A percentile compares a stretch with the other conserved stretches of the same genome.
phyloP scores from a whole-genome alignment of 2,888 invertebrate genomes.

The Siphlonurus alternatus region DNA sequence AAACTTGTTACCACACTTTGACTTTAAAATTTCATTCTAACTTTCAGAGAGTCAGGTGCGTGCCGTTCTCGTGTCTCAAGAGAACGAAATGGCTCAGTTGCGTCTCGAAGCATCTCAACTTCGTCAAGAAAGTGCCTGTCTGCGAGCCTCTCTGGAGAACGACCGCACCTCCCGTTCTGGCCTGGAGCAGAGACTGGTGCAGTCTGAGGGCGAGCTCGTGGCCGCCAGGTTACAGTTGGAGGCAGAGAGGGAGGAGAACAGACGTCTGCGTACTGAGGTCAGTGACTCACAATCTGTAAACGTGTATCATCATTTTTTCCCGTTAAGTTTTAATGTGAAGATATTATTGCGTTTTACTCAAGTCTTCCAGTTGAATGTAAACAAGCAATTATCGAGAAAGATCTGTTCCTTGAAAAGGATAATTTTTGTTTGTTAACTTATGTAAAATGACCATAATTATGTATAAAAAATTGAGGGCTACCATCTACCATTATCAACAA shows the following conservation, averaged over 20 bases:
- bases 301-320: too few species aligned
- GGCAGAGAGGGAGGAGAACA: constrained; percentile 3
- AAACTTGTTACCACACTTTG: too few species aligned
- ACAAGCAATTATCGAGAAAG: too few species aligned
- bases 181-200: constrained; percentile 5
- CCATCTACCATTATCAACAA: too few species aligned
- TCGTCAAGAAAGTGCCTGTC: constrained; percentile 46
- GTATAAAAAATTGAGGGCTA: too few species aligned
- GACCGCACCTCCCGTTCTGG: constrained; percentile 43
- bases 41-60: constrained; percentile 40
- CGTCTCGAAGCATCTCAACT: constrained; percentile 48
- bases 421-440: too few species aligned
- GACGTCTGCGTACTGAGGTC: neutral
- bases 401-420: too few species aligned
- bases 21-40: too few species aligned
- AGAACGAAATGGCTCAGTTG: constrained; percentile 49
- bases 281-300: neutral
- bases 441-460: too few species aligned
- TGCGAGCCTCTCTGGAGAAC: constrained; percentile 45
- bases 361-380: too few species aligned
- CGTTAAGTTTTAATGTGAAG: too few species aligned
- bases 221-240: constrained; percentile 2
- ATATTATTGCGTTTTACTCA: too few species aligned
- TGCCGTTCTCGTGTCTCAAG: constrained; percentile 44
- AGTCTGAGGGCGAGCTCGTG: constrained; percentile 3